phyloP scores from a whole-genome alignment of 2,797 vertebrate species.

The Karalla daura region DNA sequence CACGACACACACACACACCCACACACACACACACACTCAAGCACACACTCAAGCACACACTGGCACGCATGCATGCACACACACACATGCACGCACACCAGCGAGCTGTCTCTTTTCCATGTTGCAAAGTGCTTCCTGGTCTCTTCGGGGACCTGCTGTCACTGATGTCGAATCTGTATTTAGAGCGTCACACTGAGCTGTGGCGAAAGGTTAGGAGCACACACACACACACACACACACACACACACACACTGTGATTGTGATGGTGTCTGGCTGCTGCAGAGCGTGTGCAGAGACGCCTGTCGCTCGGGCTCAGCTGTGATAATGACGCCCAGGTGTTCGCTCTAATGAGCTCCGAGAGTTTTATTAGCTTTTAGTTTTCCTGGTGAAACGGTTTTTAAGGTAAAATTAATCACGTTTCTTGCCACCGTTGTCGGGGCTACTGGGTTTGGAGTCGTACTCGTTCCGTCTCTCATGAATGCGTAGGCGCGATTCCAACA shows the following conservation, averaged over 20 bases:
- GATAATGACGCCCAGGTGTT: slow-evolving; percentile 77
- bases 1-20: slow-evolving; percentile 25
- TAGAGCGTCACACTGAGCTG: slow-evolving; percentile 60
- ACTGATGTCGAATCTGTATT: slow-evolving; percentile 69
- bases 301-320: slow-evolving; percentile 53
- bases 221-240: slow-evolving; percentile 6
- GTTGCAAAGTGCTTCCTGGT: slow-evolving; percentile 45
- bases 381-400: not conserved
- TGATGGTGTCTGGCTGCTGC: slow-evolving; percentile 50
- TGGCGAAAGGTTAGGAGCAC: slow-evolving; percentile 52
- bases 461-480: not conserved
- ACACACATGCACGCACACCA: not conserved
- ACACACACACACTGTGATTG: slow-evolving; percentile 31
- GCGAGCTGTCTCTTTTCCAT: slow-evolving; percentile 32
- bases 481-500: too few species aligned
- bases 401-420: slow-evolving; percentile 15
- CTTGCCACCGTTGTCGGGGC: not conserved
- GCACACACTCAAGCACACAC: slow-evolving; percentile 7
- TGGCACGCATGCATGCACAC: slow-evolving; percentile 24
- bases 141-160: slow-evolving; percentile 65
- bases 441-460: not conserved
- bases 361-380: slow-evolving; percentile 13
- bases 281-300: slow-evolving; percentile 45
- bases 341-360: slow-evolving; percentile 42
- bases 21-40: slow-evolving; percentile 8